Conservation (phyloP, 2,113 vertebrate genomes). For the Siphamia tubifer region DNA sequence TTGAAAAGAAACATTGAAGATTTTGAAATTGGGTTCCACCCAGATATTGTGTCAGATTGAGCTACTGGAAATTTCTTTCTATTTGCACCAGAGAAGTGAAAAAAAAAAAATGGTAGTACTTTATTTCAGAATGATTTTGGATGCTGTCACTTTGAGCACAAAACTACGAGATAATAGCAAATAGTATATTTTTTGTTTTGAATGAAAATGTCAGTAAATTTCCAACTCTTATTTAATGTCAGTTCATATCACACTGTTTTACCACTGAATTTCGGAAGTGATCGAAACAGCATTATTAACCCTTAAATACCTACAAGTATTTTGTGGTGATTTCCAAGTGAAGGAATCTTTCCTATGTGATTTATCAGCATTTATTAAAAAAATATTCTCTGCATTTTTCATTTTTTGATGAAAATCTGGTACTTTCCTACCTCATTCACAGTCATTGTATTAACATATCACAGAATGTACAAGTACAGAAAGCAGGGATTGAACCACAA, state of each 20-base stretch:
- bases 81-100: background rate
- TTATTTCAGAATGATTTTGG: constrained; percentile 6
- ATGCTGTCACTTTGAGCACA: constrained; percentile 3
- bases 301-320: no score
- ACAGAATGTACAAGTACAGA: no score
- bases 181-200: constrained; percentile 33
- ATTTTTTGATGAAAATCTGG: no score
- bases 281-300: background rate
- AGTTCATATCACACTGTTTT: background rate
- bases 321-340: no score
- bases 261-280: background rate
- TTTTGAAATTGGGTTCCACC: constrained; percentile 31
- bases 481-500: no score
- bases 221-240: background rate
- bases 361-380: no score
- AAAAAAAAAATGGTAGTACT: background rate
- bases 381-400: no score
- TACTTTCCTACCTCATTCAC: no score
- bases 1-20: constrained; percentile 10
- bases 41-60: constrained; percentile 27
- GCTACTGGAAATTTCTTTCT: constrained; percentile 19
- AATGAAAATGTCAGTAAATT: constrained; percentile 2
- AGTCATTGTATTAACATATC: no score
- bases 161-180: constrained; percentile 6
- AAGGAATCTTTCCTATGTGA: no score